Base-by-base conservation (phyloP, 1,140 invertebrate species). In the Chironomus tepperi region DNA sequence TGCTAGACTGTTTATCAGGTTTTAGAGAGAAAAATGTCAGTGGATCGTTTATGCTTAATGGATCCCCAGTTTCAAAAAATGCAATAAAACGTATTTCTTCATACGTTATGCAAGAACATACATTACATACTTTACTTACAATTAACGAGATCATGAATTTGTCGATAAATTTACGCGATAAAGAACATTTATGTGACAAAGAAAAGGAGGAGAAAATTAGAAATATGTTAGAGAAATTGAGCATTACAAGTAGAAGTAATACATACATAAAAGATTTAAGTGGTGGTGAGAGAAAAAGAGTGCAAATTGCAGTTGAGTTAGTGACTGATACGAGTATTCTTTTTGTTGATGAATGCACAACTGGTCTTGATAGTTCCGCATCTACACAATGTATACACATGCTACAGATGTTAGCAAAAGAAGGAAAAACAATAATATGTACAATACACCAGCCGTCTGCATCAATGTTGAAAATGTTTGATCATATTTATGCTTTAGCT, bases 361-460 rank as follows among this genome's bases (percentile, higher is more conserved):
- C 87, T 84, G 92, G 93, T 0, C 83, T 95, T 47, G 93, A 95
- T 78, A 92, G 91, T 77, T 87, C 83, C 75, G 88, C 88, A 75
- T 91, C 87, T 77, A 88, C 86, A 86, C 92, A 89, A 77, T 87
- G 90, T 24, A 85, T 93, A 12, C 87, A 82, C 16, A 83, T 91
- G 6, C 79, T 93, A 9, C 88, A 89, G 75, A 83, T 84, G 7
- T 84, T 96, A 67, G 90, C 93, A 0, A 82, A 83, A 57, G 87
- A 87, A 21, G 93, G 93, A 0, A 85, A 92, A 43, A 93, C 91
- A 0, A 89, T 97, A 34, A 89, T 92, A 5, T 95, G 93, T 78
- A 90, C 93, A 9, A 90, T 97, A 76, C 95, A 97, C 83, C 95
- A 97, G 78, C 95, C 95, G 0, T 94, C 91, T 73, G 93, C 93